These are phyloP conservation scores for Phocoena sinus DNA, from an alignment of 2,113 vertebrate species.

Conservation along the genomic window DNA sequence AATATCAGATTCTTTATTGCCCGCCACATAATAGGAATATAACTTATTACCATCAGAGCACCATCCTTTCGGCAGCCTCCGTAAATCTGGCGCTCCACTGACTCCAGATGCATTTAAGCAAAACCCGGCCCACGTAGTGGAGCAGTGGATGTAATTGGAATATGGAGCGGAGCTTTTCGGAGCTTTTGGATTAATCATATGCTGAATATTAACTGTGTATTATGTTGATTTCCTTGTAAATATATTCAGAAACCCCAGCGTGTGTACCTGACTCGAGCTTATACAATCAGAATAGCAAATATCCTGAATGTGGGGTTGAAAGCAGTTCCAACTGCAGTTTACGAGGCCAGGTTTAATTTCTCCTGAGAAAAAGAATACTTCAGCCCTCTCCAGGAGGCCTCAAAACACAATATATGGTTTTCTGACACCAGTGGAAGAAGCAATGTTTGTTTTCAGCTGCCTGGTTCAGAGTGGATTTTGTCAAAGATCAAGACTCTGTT, in stretches of 20 bases:
- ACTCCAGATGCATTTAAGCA: conserved; percentile 56
- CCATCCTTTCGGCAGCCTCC: conserved; percentile 7
- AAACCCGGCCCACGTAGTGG: neutral
- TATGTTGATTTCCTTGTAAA: conserved; percentile 53
- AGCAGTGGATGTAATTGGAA: conserved; percentile 8
- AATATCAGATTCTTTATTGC: conserved; percentile 63
- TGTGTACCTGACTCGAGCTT: neutral
- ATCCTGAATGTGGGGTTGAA: neutral
- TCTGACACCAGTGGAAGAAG: neutral
- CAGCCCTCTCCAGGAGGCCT: neutral
- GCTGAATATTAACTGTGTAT: conserved; percentile 48
- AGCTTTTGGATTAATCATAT: conserved; percentile 43
- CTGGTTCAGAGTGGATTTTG: conserved; percentile 5
- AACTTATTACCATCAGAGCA: neutral
- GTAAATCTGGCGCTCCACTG: conserved; percentile 55
- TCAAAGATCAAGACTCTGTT: neutral
- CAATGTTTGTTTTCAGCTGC: neutral
- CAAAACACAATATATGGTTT: neutral
- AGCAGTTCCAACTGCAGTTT: neutral
- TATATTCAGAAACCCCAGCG: conserved; percentile 2
- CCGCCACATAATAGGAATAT: conserved; percentile 48
- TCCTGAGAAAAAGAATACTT: neutral
- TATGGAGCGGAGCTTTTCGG: neutral
- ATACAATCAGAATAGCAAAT: neutral
- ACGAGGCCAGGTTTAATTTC: neutral